Conservation (phyloP, 2,797 vertebrate species). For the Bufotes viridis region DNA sequence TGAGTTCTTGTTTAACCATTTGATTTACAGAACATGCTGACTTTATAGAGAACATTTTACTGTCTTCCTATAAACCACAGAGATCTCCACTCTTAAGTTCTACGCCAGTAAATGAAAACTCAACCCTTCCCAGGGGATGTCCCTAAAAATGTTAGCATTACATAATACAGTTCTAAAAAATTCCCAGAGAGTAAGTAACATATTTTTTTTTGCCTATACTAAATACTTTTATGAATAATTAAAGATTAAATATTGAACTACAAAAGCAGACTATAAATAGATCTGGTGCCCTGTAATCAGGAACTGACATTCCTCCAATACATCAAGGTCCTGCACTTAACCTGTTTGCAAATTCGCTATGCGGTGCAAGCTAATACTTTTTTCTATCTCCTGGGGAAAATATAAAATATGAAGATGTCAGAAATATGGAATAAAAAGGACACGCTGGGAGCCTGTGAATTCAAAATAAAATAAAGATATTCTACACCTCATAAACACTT, state of each 20-base stretch:
- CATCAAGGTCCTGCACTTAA: slow-evolving; percentile 51
- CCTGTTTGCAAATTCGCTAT: slow-evolving; percentile 52
- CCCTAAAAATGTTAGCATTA: slow-evolving; percentile 34
- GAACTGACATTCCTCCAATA: slow-evolving; percentile 20
- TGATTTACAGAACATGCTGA: slow-evolving; percentile 10
- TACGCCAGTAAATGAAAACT: slow-evolving; percentile 9
- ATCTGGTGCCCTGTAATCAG: slow-evolving; percentile 39
- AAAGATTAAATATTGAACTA: slow-evolving; percentile 50
- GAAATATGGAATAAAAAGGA: slow-evolving; percentile 56
- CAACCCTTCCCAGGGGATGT: not conserved
- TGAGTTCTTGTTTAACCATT: not conserved
- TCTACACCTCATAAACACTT: slow-evolving; percentile 63
- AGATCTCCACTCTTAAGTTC: slow-evolving; percentile 1
- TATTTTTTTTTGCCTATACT: not conserved
- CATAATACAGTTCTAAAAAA: slow-evolving; percentile 35
- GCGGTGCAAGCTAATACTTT: slow-evolving; percentile 48
- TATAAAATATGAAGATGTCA: slow-evolving; percentile 63
- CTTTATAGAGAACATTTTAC: slow-evolving; percentile 38
- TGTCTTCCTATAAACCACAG: slow-evolving; percentile 36
- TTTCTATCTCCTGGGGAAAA: slow-evolving; percentile 52
- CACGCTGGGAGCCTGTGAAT: slow-evolving; percentile 52
- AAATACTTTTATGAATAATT: slow-evolving; percentile 52
- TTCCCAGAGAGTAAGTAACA: slow-evolving; percentile 20
- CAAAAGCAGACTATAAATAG: slow-evolving; percentile 39
- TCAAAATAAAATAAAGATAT: slow-evolving; percentile 63